These are phyloP conservation scores for Syrmaticus mikado DNA, from an alignment of 2,113 vertebrate species.

Conservation along the genomic window DNA sequence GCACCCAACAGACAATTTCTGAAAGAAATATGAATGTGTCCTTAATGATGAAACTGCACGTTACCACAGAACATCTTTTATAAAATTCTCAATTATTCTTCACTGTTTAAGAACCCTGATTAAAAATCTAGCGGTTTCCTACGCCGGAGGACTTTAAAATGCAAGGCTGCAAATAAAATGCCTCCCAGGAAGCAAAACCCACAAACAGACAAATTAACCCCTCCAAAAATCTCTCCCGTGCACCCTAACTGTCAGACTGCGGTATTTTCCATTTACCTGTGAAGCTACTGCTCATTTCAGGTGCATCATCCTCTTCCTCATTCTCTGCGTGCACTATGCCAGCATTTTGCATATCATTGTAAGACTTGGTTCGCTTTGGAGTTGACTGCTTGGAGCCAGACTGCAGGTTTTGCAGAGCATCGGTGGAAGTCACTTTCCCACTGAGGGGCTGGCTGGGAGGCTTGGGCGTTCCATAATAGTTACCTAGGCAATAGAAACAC, in stretches of 20 bases:
- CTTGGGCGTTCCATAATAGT: constrained; percentile 99
- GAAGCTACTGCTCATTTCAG: constrained; percentile 99
- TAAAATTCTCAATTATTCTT: background rate
- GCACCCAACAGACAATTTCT: background rate
- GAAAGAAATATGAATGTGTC: background rate
- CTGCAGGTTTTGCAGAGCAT: constrained; percentile 93
- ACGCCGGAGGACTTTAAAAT: background rate
- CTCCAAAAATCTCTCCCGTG: background rate
- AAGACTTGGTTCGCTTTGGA: constrained; percentile 94
- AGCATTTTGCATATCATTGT: constrained; percentile 99
- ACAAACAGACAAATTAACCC: background rate
- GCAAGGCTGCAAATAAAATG: background rate
- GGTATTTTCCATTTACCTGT: constrained; percentile 85
- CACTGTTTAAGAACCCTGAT: background rate
- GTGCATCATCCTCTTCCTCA: constrained; percentile 94
- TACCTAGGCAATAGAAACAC: constrained; percentile 92
- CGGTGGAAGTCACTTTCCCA: constrained; percentile 95
- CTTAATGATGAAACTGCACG: background rate
- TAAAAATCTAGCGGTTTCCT: background rate
- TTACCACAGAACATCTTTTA: background rate
- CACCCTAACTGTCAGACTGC: fast-evolving
- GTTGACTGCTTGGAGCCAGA: constrained; percentile 92
- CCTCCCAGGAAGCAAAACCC: background rate
- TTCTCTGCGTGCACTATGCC: constrained; percentile 94
- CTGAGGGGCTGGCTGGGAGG: constrained; percentile 95